Evolutionary conservation across 2,797 vertebrate species (phyloP), one percentile per base, ranked within the genome.

Genomic region (Sciurus carolinensis): DNA sequence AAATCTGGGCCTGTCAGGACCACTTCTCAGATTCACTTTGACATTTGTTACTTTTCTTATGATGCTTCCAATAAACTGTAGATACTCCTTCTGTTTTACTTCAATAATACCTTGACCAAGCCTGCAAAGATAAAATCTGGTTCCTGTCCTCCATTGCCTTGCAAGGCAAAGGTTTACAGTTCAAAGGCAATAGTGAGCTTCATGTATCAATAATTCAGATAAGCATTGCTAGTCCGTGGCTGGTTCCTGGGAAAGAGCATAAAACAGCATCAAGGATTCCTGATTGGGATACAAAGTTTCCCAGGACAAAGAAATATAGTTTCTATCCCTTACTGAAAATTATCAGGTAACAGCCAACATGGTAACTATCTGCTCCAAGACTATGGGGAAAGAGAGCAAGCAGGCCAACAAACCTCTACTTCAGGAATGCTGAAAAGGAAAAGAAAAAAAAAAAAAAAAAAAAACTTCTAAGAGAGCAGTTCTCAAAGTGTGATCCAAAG

Each of bases 111-210:
- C 42, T 94, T 90, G 67, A 81, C 69, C n/a, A 95, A 90, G 76
- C 91, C 36, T 97, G 76, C 47, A 95, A 90, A 97, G 69, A 73
- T 72, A 97, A 97, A 92, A 94, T 87, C 83, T 94, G 88, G 59
- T 95, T 96, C 59, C 69, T 93, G 5, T 72, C 83, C 81, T 18
- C 39, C 81, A 69, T 77, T 96, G 91, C n/a, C 81, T 86, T 80
- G 85, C 50, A 85, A 96, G 96, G 90, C 96, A 97, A 98, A 93
- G 95, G 20, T 87, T 98, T 96, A 97, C 82, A 24, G 67, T 30
- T 94, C 93, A 97, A 90, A 92, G 93, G 93, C 12, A 95, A 90
- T 97, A 90, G 75, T 93, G 73, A 98, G 82, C 72, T 82, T 52
- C 86, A 73, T 0, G 0, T 90, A 57, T 94, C 95, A 82, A 50